Percentiles rank a stretch among this genome's conserved stretches.
Conservation (phyloP, 2,888 invertebrate species). For the Hydraecia micacea region DNA sequence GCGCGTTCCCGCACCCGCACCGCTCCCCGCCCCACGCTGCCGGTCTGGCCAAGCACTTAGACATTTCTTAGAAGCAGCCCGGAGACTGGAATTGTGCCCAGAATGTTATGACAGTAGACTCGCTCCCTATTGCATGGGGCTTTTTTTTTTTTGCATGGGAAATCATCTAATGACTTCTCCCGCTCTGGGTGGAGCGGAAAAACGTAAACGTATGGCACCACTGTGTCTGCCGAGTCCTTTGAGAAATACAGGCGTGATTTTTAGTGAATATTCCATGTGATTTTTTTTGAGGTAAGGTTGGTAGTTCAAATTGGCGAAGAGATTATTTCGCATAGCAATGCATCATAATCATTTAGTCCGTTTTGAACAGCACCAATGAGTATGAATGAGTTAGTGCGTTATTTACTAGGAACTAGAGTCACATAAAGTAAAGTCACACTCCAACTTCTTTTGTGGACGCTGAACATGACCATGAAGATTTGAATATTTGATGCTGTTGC, state of each 20-base stretch:
- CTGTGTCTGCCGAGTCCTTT: not conserved
- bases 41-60: too few relatives aligned
- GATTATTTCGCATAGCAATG: not conserved
- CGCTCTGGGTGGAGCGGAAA: too few relatives aligned
- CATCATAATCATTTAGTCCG: not conserved
- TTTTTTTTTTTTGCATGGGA: too few relatives aligned
- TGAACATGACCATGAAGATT: constrained; percentile 6
- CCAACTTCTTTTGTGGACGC: not conserved
- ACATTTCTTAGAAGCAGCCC: not conserved
- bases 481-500: constrained; percentile 34
- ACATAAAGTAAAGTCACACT: not conserved
- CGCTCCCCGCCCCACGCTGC: too few relatives aligned
- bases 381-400: not conserved
- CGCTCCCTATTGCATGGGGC: not conserved
- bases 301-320: not conserved
- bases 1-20: too few relatives aligned
- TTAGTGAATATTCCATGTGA: too few relatives aligned
- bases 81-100: not conserved
- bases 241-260: not conserved
- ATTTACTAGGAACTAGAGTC: not conserved
- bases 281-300: not conserved
- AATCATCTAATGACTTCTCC: too few relatives aligned
- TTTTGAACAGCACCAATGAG: not conserved
- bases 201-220: not conserved
- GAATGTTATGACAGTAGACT: not conserved